Percentiles rank a stretch among this genome's conserved stretches.
Conservation (phyloP, 2,888 invertebrate species). For the Agrotis exclamationis region DNA sequence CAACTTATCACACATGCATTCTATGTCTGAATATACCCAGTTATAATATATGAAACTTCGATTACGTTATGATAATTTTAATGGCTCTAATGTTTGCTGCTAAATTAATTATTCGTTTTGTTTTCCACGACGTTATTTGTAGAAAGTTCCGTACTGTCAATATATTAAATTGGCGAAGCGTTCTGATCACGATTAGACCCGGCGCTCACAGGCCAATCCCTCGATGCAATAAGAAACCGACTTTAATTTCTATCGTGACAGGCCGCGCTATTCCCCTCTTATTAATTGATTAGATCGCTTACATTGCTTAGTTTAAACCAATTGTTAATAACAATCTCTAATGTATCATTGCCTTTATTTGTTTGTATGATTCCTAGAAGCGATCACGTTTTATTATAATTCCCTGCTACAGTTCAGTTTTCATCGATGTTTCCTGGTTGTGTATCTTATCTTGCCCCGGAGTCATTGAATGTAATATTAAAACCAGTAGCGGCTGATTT, state of each 20-base stretch:
- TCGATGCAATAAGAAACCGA: constrained; percentile 76
- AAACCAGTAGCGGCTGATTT: constrained; percentile 59
- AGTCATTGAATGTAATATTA: constrained; percentile 60
- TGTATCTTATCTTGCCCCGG: constrained; percentile 55
- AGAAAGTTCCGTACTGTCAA: constrained; percentile 73
- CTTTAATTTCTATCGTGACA: constrained; percentile 81
- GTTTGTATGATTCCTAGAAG: constrained; percentile 36
- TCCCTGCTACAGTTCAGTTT: constrained; percentile 48
- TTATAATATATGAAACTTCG: neutral
- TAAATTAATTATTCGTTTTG: constrained; percentile 65
- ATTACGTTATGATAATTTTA: constrained; percentile 34
- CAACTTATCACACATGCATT: neutral
- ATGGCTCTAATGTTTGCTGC: constrained; percentile 37
- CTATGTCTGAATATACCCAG: neutral
- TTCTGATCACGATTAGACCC: constrained; percentile 79
- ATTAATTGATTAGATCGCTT: constrained; percentile 82
- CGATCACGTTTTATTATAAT: constrained; percentile 58
- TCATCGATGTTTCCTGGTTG: constrained; percentile 59
- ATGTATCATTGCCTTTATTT: constrained; percentile 50
- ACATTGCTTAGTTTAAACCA: constrained; percentile 59
- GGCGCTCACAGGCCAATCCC: constrained; percentile 67
- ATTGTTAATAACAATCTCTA: constrained; percentile 51
- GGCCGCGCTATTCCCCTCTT: constrained; percentile 69
- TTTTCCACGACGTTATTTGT: constrained; percentile 69
- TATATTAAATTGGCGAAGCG: constrained; percentile 78